Conservation (phyloP, 2,113 vertebrate species). For the Alligator sinensis region DNA sequence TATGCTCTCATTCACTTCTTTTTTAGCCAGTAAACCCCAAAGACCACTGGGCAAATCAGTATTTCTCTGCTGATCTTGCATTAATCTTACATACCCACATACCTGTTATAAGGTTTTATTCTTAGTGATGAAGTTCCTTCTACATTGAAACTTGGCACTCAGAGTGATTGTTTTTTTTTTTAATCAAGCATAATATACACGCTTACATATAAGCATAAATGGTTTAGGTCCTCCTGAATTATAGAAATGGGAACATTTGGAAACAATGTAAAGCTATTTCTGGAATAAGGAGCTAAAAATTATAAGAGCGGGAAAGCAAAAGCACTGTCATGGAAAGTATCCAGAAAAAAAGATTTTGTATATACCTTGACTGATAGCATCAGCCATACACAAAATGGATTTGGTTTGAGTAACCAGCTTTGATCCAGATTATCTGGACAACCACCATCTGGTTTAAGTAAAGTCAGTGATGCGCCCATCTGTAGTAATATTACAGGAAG, state of each 20-base stretch:
- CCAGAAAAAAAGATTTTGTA: conserved; percentile 28
- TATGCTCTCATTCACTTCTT: not conserved
- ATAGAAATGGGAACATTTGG: not conserved
- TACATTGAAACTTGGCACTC: not conserved
- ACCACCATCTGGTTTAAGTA: conserved; percentile 64
- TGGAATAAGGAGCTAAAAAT: not conserved
- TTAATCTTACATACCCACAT: not conserved
- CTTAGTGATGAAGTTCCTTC: not conserved
- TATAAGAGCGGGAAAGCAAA: not conserved
- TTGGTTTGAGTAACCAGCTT: conserved; percentile 70
- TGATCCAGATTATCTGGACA: conserved; percentile 74
- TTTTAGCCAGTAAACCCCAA: not conserved
- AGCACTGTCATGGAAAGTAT: not conserved
- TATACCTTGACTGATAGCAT: conserved; percentile 28
- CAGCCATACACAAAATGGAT: conserved; percentile 69
- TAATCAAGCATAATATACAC: not conserved
- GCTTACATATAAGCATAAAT: not conserved
- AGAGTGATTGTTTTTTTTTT: not conserved
- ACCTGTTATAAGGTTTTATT: not conserved
- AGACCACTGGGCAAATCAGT: not conserved
- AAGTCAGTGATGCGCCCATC: conserved; percentile 52
- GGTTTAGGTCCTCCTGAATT: conserved; percentile 1
- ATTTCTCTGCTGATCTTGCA: not conserved
- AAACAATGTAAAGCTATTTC: not conserved
- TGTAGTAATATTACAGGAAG: conserved; percentile 67